A percentile compares a stretch with the other conserved stretches of the same genome.
These are phyloP conservation scores for Atractosteus spatula DNA, from an alignment of 2,113 vertebrate species.

Conservation along the genomic window DNA sequence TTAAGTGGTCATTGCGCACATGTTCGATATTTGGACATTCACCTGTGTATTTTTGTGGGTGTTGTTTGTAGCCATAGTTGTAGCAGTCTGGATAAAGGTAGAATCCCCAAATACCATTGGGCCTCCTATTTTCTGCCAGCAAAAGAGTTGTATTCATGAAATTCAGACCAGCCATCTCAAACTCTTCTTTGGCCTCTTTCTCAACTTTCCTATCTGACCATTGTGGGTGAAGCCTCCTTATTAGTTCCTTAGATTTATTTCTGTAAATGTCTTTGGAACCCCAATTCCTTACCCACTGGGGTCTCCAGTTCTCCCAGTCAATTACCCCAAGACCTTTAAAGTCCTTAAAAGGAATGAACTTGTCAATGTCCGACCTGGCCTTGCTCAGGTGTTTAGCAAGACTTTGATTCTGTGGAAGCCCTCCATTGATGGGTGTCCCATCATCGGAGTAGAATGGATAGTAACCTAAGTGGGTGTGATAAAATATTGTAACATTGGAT, in stretches of 20 bases:
- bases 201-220: constrained; percentile 78
- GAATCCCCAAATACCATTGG: constrained; percentile 81
- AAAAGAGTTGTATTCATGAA: constrained; percentile 83
- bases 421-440: constrained; percentile 70
- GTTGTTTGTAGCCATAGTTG: constrained; percentile 83
- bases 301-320: constrained; percentile 90
- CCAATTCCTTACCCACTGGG: constrained; percentile 89
- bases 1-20: constrained; percentile 75
- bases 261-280: constrained; percentile 80
- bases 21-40: constrained; percentile 80
- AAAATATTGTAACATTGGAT: constrained; percentile 82
- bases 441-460: constrained; percentile 80
- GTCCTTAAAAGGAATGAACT: constrained; percentile 71
- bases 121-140: constrained; percentile 71
- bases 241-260: constrained; percentile 77
- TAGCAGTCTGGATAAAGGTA: constrained; percentile 91
- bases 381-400: constrained; percentile 79
- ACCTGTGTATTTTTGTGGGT: constrained; percentile 74
- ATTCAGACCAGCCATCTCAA: constrained; percentile 74
- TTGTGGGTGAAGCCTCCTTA: constrained; percentile 69
- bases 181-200: constrained; percentile 74
- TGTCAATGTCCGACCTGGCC: constrained; percentile 72
- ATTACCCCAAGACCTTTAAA: constrained; percentile 82
- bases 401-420: constrained; percentile 83
- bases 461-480: constrained; percentile 79